A percentile compares a stretch with the other conserved stretches of the same genome.
Evolutionary conservation across 2,113 vertebrate genomes (phyloP).

Genomic region (Cyprinodon tularosa): DNA sequence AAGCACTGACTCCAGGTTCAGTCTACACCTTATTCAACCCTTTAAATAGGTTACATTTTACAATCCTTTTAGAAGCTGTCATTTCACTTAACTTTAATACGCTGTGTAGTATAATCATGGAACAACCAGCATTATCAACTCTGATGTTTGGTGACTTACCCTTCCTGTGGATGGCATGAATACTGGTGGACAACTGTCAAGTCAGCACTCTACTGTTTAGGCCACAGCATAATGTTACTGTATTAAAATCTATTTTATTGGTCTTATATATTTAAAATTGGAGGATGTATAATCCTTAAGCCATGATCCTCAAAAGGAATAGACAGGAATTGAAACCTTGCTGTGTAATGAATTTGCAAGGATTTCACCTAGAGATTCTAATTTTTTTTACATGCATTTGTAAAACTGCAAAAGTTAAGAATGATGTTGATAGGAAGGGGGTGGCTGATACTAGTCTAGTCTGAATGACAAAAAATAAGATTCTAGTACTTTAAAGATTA

Average conservation of each 20-base stretch:
- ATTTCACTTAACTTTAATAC: background rate
- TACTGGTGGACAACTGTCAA: no score
- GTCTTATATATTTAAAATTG: background rate
- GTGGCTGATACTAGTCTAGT: constrained; percentile 12
- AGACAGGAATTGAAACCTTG: background rate
- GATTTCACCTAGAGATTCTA: background rate
- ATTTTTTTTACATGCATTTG: no score
- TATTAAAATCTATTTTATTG: background rate
- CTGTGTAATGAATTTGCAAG: background rate
- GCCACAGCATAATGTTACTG: no score
- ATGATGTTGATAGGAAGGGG: background rate
- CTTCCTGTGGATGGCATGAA: background rate
- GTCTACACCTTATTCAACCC: background rate
- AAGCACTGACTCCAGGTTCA: background rate
- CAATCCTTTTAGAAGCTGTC: background rate
- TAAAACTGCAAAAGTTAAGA: background rate
- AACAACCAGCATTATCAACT: background rate
- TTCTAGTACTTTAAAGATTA: constrained; percentile 45
- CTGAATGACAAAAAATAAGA: constrained; percentile 1
- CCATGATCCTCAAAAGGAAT: background rate
- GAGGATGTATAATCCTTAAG: background rate
- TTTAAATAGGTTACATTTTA: background rate
- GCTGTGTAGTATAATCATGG: background rate
- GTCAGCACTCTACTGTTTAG: no score
- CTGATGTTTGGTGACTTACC: background rate